phyloP scores from a whole-genome alignment of 2,797 vertebrate species.

The Thripadectes ignobilis region DNA sequence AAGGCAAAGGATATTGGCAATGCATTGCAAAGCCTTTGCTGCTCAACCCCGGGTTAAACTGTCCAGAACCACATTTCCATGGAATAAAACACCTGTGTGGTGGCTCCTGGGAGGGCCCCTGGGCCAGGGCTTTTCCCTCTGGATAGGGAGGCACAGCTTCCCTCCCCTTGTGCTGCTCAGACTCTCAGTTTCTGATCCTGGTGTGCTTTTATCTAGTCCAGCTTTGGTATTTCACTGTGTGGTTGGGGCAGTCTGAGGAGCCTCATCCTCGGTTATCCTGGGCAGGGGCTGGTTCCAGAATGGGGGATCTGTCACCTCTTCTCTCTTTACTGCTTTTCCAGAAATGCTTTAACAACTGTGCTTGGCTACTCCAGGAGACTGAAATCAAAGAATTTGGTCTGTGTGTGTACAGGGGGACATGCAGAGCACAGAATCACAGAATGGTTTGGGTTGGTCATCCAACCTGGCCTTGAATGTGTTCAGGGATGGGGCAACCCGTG shows the following conservation, averaged over 20 bases:
- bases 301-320: background rate
- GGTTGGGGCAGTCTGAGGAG: background rate
- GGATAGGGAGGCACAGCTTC: background rate
- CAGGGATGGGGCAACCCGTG: background rate
- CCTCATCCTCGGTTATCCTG: background rate
- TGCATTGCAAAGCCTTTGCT: background rate
- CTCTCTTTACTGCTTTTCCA: background rate
- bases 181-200: background rate
- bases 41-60: background rate
- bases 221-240: background rate
- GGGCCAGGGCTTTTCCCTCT: accelerated
- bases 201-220: background rate
- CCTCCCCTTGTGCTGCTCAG: background rate
- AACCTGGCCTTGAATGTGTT: accelerated
- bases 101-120: background rate
- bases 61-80: background rate
- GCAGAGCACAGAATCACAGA: background rate
- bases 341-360: background rate
- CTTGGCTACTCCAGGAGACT: background rate
- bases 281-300: background rate
- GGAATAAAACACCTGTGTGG: background rate
- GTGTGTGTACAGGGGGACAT: accelerated
- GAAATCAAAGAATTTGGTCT: background rate
- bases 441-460: background rate
- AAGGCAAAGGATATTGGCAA: background rate